phyloP scores from a whole-genome alignment of 2,888 invertebrate species.

The Lamellibrachia satsuma region DNA sequence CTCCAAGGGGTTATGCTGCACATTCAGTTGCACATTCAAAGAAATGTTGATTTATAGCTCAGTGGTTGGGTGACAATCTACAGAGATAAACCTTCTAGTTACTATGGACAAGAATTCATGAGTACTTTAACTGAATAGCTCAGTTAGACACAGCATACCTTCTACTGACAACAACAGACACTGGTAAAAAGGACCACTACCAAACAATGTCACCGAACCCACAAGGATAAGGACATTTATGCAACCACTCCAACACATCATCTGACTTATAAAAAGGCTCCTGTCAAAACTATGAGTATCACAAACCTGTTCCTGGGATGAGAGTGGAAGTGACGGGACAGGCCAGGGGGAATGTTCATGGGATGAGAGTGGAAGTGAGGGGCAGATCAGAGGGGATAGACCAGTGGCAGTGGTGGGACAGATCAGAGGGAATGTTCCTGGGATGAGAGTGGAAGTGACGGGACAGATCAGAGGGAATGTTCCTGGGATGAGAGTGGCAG shows the following conservation, averaged over 20 bases:
- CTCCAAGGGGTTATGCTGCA: neutral
- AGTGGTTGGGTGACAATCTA: neutral
- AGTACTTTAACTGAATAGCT: neutral
- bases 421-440: too few species aligned
- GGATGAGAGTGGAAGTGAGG: too few species aligned
- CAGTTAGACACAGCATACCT: neutral
- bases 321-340: neutral
- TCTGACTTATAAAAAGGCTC: neutral
- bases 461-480: too few species aligned
- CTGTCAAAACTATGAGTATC: neutral
- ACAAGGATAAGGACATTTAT: neutral
- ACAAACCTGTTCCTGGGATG: too few species aligned
- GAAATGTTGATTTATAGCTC: neutral
- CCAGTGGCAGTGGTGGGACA: too few species aligned
- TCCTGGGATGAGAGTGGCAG: too few species aligned
- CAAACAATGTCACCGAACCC: too few species aligned
- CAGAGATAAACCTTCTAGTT: neutral
- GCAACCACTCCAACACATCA: neutral
- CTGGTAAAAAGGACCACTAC: neutral
- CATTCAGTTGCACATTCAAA: neutral
- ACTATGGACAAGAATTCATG: neutral
- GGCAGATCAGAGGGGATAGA: too few species aligned
- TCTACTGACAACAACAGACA: neutral
- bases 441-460: too few species aligned
- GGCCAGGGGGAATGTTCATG: too few species aligned